Base-by-base conservation (phyloP, 2,797 vertebrate species). In the Aeoliscus strigatus region DNA sequence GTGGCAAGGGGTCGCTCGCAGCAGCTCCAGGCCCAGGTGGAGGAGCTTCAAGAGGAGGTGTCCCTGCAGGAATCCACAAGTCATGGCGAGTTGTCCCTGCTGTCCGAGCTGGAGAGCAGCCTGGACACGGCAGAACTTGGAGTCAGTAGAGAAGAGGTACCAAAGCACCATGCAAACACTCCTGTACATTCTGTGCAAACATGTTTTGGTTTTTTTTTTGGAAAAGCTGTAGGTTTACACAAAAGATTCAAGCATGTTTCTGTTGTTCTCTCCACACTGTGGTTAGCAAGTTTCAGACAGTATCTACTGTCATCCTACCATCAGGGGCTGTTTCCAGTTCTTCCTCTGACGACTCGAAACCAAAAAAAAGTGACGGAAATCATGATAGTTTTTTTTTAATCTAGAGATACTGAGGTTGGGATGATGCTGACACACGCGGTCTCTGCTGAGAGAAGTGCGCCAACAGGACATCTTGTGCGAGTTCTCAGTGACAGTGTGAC, bases 101-200 rank as follows among this genome's bases (percentile, higher is more conserved):
- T 87, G 65, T 88, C 87, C 0, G 88, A 90, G 70, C 75, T 90
- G 65, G 84, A 88, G 65, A 73, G 15, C 38, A 88, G 84, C 34
- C 60, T 87, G 51, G 80, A 77, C 23, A 46, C 40, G 1, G 30
- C 66, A 1, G 51, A 38, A 27, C 72, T 77, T 28, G 76, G 69
- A 43, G 59, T 75, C 42, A 54, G 76, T 57, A 85, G 66, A 56
- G 76, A 87, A 44, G 80, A 87, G 87, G 89, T 91, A 69, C 8
- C 3, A 2, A 41, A 16, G 12, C 12, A 29, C 6, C 28, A 28
- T 7, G 8, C n/a, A n/a, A n/a, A n/a, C n/a, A n/a, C n/a, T n/a
- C n/a, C n/a, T n/a, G n/a, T 21, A 6, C 18, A 21, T 3, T 21
- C 3, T 21, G 3, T 6, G 18, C 6, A 21, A 21, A 21, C 18